phyloP scores from a whole-genome alignment of 2,797 vertebrate species.

The Thamnophis elegans region DNA sequence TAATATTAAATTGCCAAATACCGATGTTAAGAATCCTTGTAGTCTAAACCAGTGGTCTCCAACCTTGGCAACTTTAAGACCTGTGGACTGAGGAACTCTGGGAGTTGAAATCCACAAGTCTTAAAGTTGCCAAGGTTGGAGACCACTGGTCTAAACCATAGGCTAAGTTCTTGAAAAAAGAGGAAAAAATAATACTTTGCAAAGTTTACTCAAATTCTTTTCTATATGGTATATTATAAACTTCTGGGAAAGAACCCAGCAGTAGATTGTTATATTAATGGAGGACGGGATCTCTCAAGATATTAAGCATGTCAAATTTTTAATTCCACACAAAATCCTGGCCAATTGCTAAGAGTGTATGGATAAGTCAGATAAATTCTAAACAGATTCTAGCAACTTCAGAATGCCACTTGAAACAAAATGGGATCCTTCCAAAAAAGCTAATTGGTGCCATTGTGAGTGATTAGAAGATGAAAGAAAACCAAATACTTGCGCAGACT shows the following conservation, averaged over 20 bases:
- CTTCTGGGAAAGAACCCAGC: slow-evolving; percentile 4
- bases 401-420: background rate
- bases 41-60: slow-evolving; percentile 23
- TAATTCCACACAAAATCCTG: fast-evolving
- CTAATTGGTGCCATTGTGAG: background rate
- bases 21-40: background rate
- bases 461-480: background rate
- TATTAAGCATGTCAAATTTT: background rate
- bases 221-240: background rate
- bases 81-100: too few relatives aligned
- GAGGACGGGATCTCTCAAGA: background rate
- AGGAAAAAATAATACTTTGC: background rate
- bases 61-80: too few relatives aligned
- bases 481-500: background rate
- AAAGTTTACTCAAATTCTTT: background rate
- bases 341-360: slow-evolving; percentile 6
- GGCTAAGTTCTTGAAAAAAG: background rate
- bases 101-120: too few relatives aligned
- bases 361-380: background rate
- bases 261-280: slow-evolving; percentile 29
- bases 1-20: background rate
- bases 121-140: too few relatives aligned
- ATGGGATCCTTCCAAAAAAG: background rate
- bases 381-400: background rate
- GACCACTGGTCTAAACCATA: slow-evolving; percentile 13